These are phyloP conservation scores for Danio tinwini DNA, from an alignment of 2,797 vertebrate genomes.

Conservation along the genomic window DNA sequence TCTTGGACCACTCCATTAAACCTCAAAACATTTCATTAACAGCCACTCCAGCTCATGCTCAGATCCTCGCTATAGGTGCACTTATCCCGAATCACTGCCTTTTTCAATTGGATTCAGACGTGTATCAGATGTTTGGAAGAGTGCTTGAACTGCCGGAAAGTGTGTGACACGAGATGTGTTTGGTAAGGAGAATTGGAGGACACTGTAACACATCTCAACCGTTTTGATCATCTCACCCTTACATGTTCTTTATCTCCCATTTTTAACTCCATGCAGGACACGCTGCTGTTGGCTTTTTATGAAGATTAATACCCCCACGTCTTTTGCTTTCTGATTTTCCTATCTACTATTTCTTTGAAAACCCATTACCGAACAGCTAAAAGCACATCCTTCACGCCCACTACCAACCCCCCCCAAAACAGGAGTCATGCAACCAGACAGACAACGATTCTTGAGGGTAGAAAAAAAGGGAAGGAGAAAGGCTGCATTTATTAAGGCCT, in stretches of 20 bases:
- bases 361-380: slow-evolving; percentile 58
- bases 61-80: slow-evolving; percentile 32
- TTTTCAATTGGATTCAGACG: slow-evolving; percentile 44
- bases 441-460: slow-evolving; percentile 17
- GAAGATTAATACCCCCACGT: slow-evolving; percentile 71
- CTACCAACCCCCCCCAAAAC: slow-evolving; percentile 43
- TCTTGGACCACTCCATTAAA: slow-evolving; percentile 48
- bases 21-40: slow-evolving; percentile 51
- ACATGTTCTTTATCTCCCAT: slow-evolving; percentile 44
- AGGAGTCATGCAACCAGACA: slow-evolving; percentile 48
- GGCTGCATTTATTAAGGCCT: slow-evolving; percentile 59
- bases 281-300: slow-evolving; percentile 67
- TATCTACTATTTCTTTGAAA: slow-evolving; percentile 60
- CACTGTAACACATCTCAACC: neutral
- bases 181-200: slow-evolving; percentile 30
- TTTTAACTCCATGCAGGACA: slow-evolving; percentile 65
- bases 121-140: neutral
- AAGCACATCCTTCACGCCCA: slow-evolving; percentile 51
- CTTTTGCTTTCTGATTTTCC: slow-evolving; percentile 59
- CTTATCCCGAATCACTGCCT: slow-evolving; percentile 27
- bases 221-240: slow-evolving; percentile 31
- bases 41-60: slow-evolving; percentile 32
- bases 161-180: neutral
- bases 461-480: slow-evolving; percentile 29
- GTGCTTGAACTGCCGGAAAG: neutral